Evolutionary conservation across 1,140 invertebrate genomes (phyloP), one percentile per base, ranked within the genome.

Genomic region (Drosophila murphyi): DNA sequence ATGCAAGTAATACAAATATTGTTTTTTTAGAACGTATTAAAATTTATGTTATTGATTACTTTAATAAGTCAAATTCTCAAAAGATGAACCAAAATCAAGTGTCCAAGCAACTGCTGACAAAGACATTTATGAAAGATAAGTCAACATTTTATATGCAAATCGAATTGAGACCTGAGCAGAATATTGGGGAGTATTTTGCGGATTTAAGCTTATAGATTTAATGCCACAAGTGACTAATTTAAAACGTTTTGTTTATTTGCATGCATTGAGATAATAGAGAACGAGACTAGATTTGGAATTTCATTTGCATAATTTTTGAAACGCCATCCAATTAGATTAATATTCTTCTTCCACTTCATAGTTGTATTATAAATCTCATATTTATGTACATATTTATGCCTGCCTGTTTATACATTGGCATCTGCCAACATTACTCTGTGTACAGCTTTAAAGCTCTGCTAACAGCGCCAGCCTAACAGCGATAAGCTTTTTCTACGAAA

Each of bases 101-200:
- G 34, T 47, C 12, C 34, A 37, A 57, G 54, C 63, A 48, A 67
- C 6, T 35, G 31, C 12, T 12, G 12, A 12, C 12, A 12, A 12
- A 12, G 12, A 12, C 12, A 12, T 12, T 12, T 20, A 29, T 48
- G 20, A 48, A 29, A 29, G 29, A 29, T 8, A 28, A 43, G 8
- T 1, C 39, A 45, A 29, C 39, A 43, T 56, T 56, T 47, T 20
- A 6, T 28, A 56, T 67, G 51, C 52, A 65, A 65, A 65, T 55
- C 41, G 32, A 20, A 34, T 31, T 29, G 8, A 37, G 12, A 5
- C n/a, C 31, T 0, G 2, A 51, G 5, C 29, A 32, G 8, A 3
- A 43, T n/a, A n/a, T 45, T 45, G 3, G 3, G 3, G n/a, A 5
- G 5, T 10, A 5, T 5, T 12, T 5, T 8, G 29, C 7, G 7